Percentiles rank a stretch among this genome's conserved stretches.
Evolutionary conservation across 2,113 vertebrate species (phyloP).

Genomic region (Tricholaema leucomelas): DNA sequence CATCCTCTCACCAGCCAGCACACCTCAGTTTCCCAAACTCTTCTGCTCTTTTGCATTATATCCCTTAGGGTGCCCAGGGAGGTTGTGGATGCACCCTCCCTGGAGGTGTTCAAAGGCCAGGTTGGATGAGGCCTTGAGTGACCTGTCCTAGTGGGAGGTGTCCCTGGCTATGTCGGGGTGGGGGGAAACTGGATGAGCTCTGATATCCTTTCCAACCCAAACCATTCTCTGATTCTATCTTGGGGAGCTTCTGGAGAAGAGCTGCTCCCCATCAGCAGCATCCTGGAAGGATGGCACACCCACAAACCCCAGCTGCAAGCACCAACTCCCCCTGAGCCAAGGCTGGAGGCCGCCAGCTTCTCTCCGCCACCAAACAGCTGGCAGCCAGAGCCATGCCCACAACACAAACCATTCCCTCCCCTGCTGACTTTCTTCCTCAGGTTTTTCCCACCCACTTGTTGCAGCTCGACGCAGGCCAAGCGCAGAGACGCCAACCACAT

Average conservation of each 20-base stretch:
- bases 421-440: not conserved
- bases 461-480: accelerated
- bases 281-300: not conserved
- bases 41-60: not conserved
- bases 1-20: not conserved
- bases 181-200: no score
- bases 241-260: not conserved
- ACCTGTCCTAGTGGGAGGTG: no score
- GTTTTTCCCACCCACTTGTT: not conserved
- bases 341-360: not conserved
- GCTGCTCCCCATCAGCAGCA: accelerated
- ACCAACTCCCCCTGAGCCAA: not conserved
- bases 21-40: not conserved
- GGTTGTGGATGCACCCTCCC: no score
- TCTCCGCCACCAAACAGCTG: not conserved
- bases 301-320: not conserved
- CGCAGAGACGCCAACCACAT: not conserved
- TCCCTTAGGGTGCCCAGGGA: not conserved
- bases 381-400: not conserved
- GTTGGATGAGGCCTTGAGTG: no score
- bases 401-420: not conserved
- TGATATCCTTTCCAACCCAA: no score
- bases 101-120: no score
- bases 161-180: no score
- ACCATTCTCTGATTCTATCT: no score